Conservation (phyloP, 2,797 vertebrate species). For the Rhinogobio ventralis region DNA sequence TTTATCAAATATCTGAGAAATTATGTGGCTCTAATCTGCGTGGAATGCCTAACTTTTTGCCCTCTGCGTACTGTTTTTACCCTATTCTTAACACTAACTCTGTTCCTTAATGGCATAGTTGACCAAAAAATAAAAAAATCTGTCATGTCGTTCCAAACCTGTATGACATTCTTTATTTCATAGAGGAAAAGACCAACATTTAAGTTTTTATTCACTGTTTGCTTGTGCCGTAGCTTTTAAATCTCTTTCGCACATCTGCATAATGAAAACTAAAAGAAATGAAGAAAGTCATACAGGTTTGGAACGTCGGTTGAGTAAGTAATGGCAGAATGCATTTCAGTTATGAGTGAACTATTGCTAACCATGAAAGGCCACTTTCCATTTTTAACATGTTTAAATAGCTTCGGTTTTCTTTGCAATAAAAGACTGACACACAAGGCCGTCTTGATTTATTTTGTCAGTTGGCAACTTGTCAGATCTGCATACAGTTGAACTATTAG, state of each 20-base stretch:
- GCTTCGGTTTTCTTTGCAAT: background rate
- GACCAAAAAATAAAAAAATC: background rate
- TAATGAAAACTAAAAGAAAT: background rate
- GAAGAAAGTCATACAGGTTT: background rate
- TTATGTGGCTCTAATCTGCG: constrained; percentile 35
- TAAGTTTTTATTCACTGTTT: background rate
- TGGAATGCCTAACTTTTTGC: constrained; percentile 41
- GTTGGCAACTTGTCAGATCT: background rate
- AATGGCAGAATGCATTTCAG: background rate
- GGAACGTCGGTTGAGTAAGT: background rate
- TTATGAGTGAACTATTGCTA: background rate
- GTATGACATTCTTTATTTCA: constrained; percentile 6
- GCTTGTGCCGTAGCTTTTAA: background rate
- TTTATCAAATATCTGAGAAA: background rate
- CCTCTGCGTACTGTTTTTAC: constrained; percentile 21
- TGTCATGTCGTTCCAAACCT: background rate
- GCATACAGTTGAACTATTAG: background rate
- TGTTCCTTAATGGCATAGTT: constrained; percentile 8
- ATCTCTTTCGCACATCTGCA: background rate
- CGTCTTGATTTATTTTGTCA: background rate
- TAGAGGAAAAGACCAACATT: background rate
- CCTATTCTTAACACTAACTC: background rate
- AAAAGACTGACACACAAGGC: constrained; percentile 7
- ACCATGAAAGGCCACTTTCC: background rate
- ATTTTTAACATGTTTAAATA: background rate